Base-by-base conservation (phyloP, 2,888 invertebrate species). In the Selenia dentaria region DNA sequence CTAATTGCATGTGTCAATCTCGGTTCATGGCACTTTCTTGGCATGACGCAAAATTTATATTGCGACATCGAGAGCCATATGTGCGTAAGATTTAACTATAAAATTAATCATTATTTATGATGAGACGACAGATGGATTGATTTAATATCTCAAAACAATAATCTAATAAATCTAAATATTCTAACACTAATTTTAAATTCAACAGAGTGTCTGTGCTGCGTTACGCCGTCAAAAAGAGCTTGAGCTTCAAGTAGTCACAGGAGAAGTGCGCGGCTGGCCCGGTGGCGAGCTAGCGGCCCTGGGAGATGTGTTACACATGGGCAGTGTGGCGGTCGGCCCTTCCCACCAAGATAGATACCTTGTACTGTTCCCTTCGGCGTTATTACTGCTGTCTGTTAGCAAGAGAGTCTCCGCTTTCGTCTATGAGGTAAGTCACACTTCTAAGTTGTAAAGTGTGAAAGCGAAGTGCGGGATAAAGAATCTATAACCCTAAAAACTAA, bases 251-350 rank as follows among this genome's bases (percentile, higher is more conserved):
- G 97, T 99, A 43, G 92, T 99, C 57, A 96, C 96, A 0, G 97
- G 98, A 0, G 96, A 96, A 32, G 96, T 99, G n/a, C 93, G 96
- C 41, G 97, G 97, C 5, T 99, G 98, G 98, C 98, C 98, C 70
- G 98, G 98, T 3, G 90, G 89, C 1, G 91, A 89, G 40, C 64
- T 90, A 6, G 74, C 88, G 0, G 75, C 89, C 0, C 89, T 96
- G 6, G 98, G 98, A 0, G 97, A 98, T 55, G 97, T 99, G 10
- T 88, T 97, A 57, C 96, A 97, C 71, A 97, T 98, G 94, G 97
- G 98, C 33, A 95, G 97, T 54, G 97, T 98, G 5, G 96, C 96
- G 1, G 94, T 98, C 6, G 96, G 96, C 1, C 93, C 94, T 0
- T 95, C 97, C 59, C 95, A 96, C 69, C 93, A 95, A 57, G 98